Evolutionary conservation across 2,888 invertebrate species (phyloP).

Genomic region (Spodoptera picta): DNA sequence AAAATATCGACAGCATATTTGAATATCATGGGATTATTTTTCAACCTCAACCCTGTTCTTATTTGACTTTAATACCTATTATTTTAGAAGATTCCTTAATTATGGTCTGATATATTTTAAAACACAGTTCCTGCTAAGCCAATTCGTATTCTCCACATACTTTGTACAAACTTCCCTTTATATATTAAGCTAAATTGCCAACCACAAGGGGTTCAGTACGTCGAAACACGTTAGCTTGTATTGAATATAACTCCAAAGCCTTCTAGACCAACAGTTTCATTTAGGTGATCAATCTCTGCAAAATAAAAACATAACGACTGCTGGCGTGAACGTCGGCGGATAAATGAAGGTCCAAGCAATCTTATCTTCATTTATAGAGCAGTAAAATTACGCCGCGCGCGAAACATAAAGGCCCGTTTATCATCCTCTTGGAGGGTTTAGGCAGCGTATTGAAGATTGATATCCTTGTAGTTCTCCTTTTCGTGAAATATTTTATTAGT

Average conservation of each 20-base stretch:
- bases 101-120: too few species aligned
- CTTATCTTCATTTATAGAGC: constrained; percentile 85
- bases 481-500: constrained; percentile 58
- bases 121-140: background rate
- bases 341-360: constrained; percentile 75
- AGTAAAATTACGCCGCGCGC: constrained; percentile 81
- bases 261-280: constrained; percentile 50
- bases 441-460: constrained; percentile 80
- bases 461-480: constrained; percentile 69
- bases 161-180: constrained; percentile 36
- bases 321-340: constrained; percentile 69
- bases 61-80: too few species aligned
- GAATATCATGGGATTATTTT: too few species aligned
- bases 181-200: constrained; percentile 44
- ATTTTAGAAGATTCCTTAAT: too few species aligned
- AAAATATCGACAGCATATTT: too few species aligned
- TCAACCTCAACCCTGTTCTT: too few species aligned
- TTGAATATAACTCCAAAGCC: constrained; percentile 37
- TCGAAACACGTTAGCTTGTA: constrained; percentile 38
- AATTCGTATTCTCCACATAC: constrained; percentile 28
- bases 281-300: constrained; percentile 68
- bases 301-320: constrained; percentile 74
- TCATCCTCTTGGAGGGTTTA: constrained; percentile 80
- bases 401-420: constrained; percentile 81
- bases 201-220: constrained; percentile 25